Percentiles rank a stretch among this genome's conserved stretches.
These are phyloP conservation scores for Ancistrus triradiatus DNA, from an alignment of 2,113 vertebrate species.

Conservation along the genomic window DNA sequence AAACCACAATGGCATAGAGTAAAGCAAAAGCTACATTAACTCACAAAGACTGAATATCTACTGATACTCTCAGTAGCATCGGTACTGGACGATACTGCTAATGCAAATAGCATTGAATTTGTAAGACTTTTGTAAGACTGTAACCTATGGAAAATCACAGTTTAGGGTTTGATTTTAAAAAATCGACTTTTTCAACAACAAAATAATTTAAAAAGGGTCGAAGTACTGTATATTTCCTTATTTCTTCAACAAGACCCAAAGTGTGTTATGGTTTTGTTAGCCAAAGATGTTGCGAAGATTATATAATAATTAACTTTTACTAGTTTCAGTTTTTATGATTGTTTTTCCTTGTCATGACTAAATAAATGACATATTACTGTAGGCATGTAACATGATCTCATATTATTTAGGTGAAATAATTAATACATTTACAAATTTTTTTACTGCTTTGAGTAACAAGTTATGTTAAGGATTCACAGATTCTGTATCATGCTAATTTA, in stretches of 20 bases:
- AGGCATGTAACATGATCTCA: too few species aligned
- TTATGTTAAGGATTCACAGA: too few species aligned
- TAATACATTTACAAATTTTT: too few species aligned
- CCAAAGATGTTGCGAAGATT: too few species aligned
- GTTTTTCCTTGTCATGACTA: background rate
- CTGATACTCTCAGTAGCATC: background rate
- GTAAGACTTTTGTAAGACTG: background rate
- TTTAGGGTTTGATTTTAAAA: background rate
- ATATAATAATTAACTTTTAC: too few species aligned
- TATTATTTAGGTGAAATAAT: too few species aligned
- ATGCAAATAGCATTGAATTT: background rate
- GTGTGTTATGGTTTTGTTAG: too few species aligned
- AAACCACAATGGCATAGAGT: background rate
- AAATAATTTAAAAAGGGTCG: background rate
- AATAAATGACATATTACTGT: too few species aligned
- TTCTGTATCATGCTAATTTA: too few species aligned
- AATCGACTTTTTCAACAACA: background rate
- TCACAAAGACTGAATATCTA: background rate
- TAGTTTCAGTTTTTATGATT: background rate
- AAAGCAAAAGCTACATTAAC: background rate
- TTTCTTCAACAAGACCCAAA: background rate
- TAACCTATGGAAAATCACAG: background rate
- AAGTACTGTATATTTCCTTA: background rate
- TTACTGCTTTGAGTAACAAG: too few species aligned
- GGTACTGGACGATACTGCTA: background rate